Base-by-base conservation (phyloP, 2,888 invertebrate genomes). In the Drosophila bunnanda region DNA sequence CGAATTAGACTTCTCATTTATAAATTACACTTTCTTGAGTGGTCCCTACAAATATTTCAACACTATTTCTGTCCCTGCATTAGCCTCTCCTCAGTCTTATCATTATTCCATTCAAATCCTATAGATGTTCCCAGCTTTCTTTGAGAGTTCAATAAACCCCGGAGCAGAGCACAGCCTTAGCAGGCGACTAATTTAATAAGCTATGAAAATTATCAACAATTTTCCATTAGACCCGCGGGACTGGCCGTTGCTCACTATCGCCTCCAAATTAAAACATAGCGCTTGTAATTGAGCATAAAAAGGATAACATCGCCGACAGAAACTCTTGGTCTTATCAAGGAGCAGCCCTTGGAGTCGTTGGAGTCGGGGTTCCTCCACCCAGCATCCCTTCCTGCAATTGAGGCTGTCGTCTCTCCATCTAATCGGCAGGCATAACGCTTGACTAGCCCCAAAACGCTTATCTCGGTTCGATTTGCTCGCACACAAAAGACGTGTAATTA, bases 401-500 rank as follows among this genome's bases (percentile, higher is more conserved):
- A 73, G 74, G 87, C 85, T 76, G 80, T 79, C 78, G 72, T 57
- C 41, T 57, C 41, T 50, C 50, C 57, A 60, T 78, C 88, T 89
- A 87, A 87, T 87, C 86, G 78, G 86, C 72, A 75, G 83, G 75
- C 89, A 89, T 89, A 89, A 89, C 89, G 89, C 89, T 86, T 88
- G 86, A 88, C 64, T 89, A 82, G 81, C 61, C 79, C 55, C 82
- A 32, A 50, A 69, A 68, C 82, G 86, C 82, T 88, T 83, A 88
- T 88, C 89, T 55, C 59, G 48, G 39, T 46, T 28, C 57, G 65
- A 66, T 20, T 46, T 70, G 30, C 66, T 17, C 54, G 38, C 80
- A 61, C 80, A 61, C 59, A 66, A 48, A 56, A 59, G 41, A 46
- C 56, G 70, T 59, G 75, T 86, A 88, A 88, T 86, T 88, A 80